phyloP scores from a whole-genome alignment of 2,113 vertebrate genomes.

The Ancistrus triradiatus region DNA sequence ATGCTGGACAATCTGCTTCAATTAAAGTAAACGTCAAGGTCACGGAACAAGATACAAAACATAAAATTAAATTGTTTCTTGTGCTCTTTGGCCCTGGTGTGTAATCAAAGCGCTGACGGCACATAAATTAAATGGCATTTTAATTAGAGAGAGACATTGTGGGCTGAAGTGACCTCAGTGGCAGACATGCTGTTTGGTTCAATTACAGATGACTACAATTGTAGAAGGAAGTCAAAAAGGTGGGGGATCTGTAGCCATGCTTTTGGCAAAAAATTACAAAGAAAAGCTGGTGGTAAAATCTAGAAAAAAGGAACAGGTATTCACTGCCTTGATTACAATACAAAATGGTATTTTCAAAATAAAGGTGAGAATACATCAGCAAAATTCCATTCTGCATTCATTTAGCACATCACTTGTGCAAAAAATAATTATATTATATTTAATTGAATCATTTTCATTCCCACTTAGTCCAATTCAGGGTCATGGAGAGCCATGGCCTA shows the following conservation, averaged over 20 bases:
- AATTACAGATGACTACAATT: conserved; percentile 18
- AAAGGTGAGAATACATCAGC: no score
- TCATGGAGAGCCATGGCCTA: no score
- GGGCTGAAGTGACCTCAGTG: conserved; percentile 24
- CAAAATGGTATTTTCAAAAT: no score
- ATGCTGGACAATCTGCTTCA: conserved; percentile 11
- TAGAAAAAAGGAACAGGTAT: no score
- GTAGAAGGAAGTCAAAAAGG: conserved; percentile 5
- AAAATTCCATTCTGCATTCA: no score
- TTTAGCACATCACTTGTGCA: no score
- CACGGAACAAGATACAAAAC: conserved; percentile 30
- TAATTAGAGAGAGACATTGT: conserved; percentile 24
- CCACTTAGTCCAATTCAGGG: no score
- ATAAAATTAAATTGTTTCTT: conserved; percentile 40
- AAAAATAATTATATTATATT: no score
- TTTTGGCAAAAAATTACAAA: not conserved
- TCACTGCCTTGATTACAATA: no score
- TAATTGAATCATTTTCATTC: no score
- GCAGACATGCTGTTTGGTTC: conserved; percentile 15
- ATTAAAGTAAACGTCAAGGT: conserved; percentile 39
- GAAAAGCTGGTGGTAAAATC: no score
- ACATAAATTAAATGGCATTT: conserved; percentile 40
- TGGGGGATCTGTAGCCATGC: not conserved
- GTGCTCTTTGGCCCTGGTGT: conserved; percentile 1
- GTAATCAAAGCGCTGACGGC: conserved; percentile 32